Base-by-base conservation (phyloP, 2,888 invertebrate genomes). In the Invenusta paracnida region DNA sequence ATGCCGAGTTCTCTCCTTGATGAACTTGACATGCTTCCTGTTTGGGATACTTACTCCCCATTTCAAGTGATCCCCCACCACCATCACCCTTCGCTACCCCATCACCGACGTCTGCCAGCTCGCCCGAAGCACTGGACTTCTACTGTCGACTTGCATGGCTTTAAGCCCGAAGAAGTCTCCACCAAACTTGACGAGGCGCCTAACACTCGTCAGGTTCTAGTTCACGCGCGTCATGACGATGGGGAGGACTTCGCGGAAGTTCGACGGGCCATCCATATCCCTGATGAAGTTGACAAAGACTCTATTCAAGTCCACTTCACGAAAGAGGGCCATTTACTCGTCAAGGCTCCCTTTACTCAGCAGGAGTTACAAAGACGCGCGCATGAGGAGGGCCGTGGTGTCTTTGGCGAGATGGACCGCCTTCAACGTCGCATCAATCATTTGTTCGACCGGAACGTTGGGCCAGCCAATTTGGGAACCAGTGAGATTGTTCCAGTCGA, bases 211-310 rank as follows among this genome's bases (percentile, higher is more conserved):
- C 82, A 82, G 5, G 28, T 29, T 23, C 17, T 82, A 23, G 17
- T 82, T 82, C 29, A 2, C 29, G 82, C 82, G 1, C 1, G 82
- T 28, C 82, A 82, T 5, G 82, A 82, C 2, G 30, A 13, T 30
- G 82, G 82, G 0, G 82, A 82, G 25, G 82, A 82, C 27, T 28
- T 82, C 82, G 30, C 82, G 23, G 82, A 82, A 28, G 82, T 82
- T 28, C 23, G 28, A 28, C 82, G 82, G 11, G n/a, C 82, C 23
- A 28, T 82, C 0, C 29, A 82, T 28, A 28, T 82, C 23, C 82
- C 82, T 23, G 82, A 82, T 1, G 82, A 82, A 1, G 82, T 82
- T 25, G 82, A 82, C 5, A 30, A 28, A 2, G 82, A 82, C n/a
- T 25, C 23, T 25, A 23, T 82, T 1, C 29, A 82, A 28, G 30